Evolutionary conservation across 1,140 invertebrate genomes (phyloP).

Genomic region (Drosophila littoralis): DNA sequence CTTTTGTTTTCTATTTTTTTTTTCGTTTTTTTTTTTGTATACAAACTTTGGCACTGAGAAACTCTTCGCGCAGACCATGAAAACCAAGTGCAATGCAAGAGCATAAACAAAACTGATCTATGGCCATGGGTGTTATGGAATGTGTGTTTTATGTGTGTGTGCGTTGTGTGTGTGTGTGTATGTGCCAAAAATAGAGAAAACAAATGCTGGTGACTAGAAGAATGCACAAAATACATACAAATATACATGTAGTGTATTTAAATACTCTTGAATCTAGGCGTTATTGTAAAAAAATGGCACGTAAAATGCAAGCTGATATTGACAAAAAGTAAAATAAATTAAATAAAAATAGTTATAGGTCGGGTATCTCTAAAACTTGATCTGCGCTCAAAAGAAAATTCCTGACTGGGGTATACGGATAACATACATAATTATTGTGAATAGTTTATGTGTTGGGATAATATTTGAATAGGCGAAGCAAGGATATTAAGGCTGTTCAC

Average conservation of each 20-base stretch:
- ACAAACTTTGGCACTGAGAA: constrained; percentile 57
- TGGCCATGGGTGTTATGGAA: constrained; percentile 39
- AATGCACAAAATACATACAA: not conserved
- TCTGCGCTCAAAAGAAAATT: no score
- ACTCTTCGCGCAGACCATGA: constrained; percentile 53
- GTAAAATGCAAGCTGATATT: no score
- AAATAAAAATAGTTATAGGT: not conserved
- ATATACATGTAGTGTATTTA: constrained; percentile 11
- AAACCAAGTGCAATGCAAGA: constrained; percentile 57
- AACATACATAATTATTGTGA: no score
- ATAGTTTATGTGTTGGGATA: no score
- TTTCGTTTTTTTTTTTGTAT: constrained; percentile 5
- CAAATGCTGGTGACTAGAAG: constrained; percentile 8
- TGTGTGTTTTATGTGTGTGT: constrained; percentile 3
- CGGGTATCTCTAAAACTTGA: no score
- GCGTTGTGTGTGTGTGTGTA: constrained; percentile 8
- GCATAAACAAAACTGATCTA: constrained; percentile 47
- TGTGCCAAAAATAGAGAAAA: constrained; percentile 39
- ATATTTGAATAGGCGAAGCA: no score
- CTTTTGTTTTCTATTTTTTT: constrained; percentile 49
- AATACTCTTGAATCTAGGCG: not conserved
- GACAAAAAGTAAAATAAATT: not conserved
- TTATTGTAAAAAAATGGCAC: not conserved
- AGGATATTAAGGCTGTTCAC: no score
- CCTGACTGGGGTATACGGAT: no score